Evolutionary conservation across 2,797 vertebrate species (phyloP).

Genomic region (Lutjanus argentimaculatus): DNA sequence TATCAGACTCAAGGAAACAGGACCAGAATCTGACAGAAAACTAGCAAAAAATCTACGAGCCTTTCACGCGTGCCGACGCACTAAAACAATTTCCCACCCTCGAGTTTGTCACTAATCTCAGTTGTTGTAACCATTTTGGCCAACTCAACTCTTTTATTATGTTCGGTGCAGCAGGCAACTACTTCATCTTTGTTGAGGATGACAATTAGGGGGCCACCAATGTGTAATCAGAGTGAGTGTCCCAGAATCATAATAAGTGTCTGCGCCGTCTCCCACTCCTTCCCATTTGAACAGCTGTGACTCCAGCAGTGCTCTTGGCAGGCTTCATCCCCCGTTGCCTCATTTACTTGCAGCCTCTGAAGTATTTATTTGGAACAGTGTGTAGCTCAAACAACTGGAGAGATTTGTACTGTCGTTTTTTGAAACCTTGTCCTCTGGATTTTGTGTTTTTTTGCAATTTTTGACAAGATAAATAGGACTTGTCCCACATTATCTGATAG

Average conservation of each 20-base stretch:
- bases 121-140: constrained; percentile 35
- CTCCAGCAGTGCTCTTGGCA: constrained; percentile 79
- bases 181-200: constrained; percentile 71
- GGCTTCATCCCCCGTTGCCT: constrained; percentile 59
- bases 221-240: constrained; percentile 76
- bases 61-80: not conserved
- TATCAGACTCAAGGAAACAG: constrained; percentile 47
- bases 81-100: constrained; percentile 21
- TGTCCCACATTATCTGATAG: not conserved
- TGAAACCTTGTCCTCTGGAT: not conserved
- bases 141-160: constrained; percentile 54
- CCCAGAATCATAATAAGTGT: constrained; percentile 75
- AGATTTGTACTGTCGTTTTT: constrained; percentile 29
- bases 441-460: not conserved
- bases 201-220: constrained; percentile 70
- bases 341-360: constrained; percentile 66
- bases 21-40: constrained; percentile 29
- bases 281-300: constrained; percentile 77
- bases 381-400: constrained; percentile 48
- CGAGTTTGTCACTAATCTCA: constrained; percentile 40
- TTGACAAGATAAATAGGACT: not conserved
- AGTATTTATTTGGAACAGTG: constrained; percentile 64
- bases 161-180: constrained; percentile 50
- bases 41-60: constrained; percentile 5
- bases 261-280: constrained; percentile 62